phyloP scores from a whole-genome alignment of 2,797 vertebrate genomes.

The Heteromormyrus szaboi region DNA sequence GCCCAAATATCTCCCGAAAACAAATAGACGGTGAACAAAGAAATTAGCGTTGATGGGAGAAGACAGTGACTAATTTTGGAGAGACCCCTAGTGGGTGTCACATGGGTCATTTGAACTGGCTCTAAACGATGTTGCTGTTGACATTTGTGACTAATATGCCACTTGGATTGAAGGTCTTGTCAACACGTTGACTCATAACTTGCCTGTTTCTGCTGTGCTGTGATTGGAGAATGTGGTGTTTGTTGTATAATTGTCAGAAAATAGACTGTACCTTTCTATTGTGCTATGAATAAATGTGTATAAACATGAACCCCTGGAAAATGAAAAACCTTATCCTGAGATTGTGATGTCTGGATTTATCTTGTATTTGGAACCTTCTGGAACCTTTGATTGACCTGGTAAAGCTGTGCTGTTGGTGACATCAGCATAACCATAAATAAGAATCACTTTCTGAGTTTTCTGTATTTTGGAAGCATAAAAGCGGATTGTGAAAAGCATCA shows the following conservation, averaged over 20 bases:
- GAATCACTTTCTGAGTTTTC: not conserved
- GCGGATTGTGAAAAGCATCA: not conserved
- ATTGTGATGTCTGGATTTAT: not conserved
- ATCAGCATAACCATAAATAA: not conserved
- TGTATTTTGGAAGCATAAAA: not conserved
- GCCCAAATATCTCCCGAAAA: not conserved
- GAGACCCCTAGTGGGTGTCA: constrained; percentile 10
- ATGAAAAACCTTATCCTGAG: not conserved
- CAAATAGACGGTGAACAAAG: constrained; percentile 16
- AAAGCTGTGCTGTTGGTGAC: not conserved
- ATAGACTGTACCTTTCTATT: not conserved
- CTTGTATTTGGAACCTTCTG: not conserved
- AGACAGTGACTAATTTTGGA: constrained; percentile 32
- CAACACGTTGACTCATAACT: constrained; percentile 53
- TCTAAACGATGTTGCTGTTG: constrained; percentile 47
- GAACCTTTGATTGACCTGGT: not conserved
- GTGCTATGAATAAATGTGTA: not conserved
- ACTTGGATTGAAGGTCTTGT: constrained; percentile 39
- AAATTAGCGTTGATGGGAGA: constrained; percentile 21
- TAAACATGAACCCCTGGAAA: not conserved
- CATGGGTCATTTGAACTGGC: constrained; percentile 35
- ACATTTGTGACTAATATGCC: constrained; percentile 57
- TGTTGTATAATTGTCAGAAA: not conserved
- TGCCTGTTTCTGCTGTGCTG: not conserved
- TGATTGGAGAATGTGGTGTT: not conserved